A percentile compares a stretch with the other conserved stretches of the same genome.
These are phyloP conservation scores for Drosophila borealis DNA, from an alignment of 2,888 invertebrate genomes.

Conservation along the genomic window DNA sequence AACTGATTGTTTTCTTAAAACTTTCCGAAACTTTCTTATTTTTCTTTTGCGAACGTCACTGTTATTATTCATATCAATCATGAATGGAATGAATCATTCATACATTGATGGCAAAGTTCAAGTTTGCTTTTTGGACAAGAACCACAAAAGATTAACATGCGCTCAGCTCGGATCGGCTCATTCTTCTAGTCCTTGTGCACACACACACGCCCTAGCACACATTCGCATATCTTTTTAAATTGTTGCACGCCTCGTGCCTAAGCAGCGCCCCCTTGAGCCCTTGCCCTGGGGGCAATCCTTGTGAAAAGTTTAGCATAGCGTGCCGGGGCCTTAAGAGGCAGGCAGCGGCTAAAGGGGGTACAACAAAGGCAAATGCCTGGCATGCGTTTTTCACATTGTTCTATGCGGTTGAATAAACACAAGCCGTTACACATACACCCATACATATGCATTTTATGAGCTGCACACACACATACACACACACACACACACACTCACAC, in stretches of 20 bases:
- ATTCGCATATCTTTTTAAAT: slow-evolving; percentile 59
- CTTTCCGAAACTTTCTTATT: slow-evolving; percentile 3
- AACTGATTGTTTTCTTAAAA: slow-evolving; percentile 29
- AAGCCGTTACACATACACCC: slow-evolving; percentile 49
- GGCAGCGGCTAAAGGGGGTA: slow-evolving; percentile 1
- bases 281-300: slow-evolving; percentile 63
- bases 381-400: slow-evolving; percentile 78
- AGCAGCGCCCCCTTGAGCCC: slow-evolving; percentile 26
- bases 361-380: slow-evolving; percentile 64
- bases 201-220: slow-evolving; percentile 29
- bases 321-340: slow-evolving; percentile 14
- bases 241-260: slow-evolving; percentile 67
- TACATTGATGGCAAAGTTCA: slow-evolving; percentile 63
- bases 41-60: slow-evolving; percentile 8
- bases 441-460: slow-evolving; percentile 52
- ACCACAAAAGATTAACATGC: slow-evolving; percentile 65
- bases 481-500: slow-evolving; percentile 16
- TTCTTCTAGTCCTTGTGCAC: slow-evolving; percentile 31
- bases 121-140: slow-evolving; percentile 57
- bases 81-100: slow-evolving; percentile 53
- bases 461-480: slow-evolving; percentile 29
- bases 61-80: slow-evolving; percentile 46
- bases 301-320: slow-evolving; percentile 71
- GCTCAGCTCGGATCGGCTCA: slow-evolving; percentile 60
- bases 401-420: slow-evolving; percentile 77